These are phyloP conservation scores for Cheilosia vulpina DNA, from an alignment of 2,888 invertebrate genomes.

Conservation along the genomic window DNA sequence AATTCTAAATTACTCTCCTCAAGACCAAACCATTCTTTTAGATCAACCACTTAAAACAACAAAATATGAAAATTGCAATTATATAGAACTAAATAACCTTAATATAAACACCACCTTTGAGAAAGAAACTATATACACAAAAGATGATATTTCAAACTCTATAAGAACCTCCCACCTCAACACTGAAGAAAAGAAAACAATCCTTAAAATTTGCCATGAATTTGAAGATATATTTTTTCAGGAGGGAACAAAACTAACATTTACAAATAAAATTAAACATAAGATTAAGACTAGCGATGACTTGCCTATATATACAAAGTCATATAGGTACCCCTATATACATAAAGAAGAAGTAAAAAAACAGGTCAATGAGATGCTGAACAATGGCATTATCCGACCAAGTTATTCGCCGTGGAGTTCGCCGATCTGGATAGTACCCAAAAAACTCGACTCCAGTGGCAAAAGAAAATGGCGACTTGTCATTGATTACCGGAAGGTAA, in stretches of 20 bases:
- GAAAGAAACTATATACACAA: not conserved
- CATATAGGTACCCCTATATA: constrained; percentile 3
- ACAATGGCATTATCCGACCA: too few species aligned
- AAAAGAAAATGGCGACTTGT: not conserved
- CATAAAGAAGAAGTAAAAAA: not conserved
- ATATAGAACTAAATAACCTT: not conserved
- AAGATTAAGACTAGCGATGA: not conserved
- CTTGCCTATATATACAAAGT: constrained; percentile 3
- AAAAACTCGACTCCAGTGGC: not conserved
- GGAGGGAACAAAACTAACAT: constrained; percentile 12
- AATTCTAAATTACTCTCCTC: constrained; percentile 5
- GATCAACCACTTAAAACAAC: constrained; percentile 10
- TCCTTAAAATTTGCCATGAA: not conserved
- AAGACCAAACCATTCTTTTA: constrained; percentile 4
- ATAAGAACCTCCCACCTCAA: not conserved
- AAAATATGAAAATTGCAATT: not conserved
- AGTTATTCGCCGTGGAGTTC: too few species aligned
- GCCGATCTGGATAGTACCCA: not conserved
- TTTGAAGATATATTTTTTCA: constrained; percentile 7
- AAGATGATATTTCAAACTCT: not conserved
- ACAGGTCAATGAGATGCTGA: not conserved
- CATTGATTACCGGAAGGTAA: not conserved
- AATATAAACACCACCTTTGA: not conserved
- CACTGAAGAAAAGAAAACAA: not conserved
- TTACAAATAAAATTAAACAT: constrained; percentile 9